Conservation (phyloP, 2,797 vertebrate species). For the Adrianichthys oophorus region DNA sequence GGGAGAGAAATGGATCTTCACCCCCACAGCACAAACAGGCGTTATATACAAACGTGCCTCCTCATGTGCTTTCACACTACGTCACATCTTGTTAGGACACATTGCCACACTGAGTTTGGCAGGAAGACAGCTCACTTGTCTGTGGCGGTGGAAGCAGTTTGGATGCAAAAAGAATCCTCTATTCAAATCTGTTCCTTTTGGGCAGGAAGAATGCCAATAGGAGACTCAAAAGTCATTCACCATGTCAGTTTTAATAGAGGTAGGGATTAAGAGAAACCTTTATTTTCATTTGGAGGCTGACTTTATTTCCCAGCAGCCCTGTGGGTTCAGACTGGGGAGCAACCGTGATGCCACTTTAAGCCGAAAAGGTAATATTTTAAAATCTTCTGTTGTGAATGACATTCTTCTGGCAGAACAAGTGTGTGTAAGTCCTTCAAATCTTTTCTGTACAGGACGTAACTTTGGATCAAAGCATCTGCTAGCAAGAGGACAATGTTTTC, state of each 20-base stretch:
- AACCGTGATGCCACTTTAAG: constrained; percentile 22
- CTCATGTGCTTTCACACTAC: constrained; percentile 44
- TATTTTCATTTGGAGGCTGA: constrained; percentile 18
- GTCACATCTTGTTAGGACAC: constrained; percentile 49
- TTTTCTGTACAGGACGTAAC: constrained; percentile 66
- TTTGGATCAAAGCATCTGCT: constrained; percentile 73
- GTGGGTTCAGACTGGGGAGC: constrained; percentile 29
- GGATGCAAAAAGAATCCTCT: constrained; percentile 46
- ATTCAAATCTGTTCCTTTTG: constrained; percentile 40
- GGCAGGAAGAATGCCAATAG: constrained; percentile 46
- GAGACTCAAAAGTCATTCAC: constrained; percentile 52
- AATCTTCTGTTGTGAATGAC: constrained; percentile 35
- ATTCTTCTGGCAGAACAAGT: constrained; percentile 45
- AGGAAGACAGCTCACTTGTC: constrained; percentile 75
- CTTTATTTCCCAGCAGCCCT: constrained; percentile 41
- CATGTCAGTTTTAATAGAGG: constrained; percentile 29
- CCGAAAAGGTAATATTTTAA: constrained; percentile 34
- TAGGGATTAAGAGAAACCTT: constrained; percentile 29
- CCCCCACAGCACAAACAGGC: constrained; percentile 46
- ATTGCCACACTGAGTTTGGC: constrained; percentile 73
- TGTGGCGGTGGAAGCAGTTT: constrained; percentile 68
- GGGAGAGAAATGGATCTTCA: constrained; percentile 34
- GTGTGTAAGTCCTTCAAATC: constrained; percentile 24
- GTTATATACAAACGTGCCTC: constrained; percentile 56
- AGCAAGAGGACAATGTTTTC: constrained; percentile 63